These are phyloP conservation scores for Polydesmus complanatus DNA, from an alignment of 2,888 invertebrate species.

Conservation along the genomic window DNA sequence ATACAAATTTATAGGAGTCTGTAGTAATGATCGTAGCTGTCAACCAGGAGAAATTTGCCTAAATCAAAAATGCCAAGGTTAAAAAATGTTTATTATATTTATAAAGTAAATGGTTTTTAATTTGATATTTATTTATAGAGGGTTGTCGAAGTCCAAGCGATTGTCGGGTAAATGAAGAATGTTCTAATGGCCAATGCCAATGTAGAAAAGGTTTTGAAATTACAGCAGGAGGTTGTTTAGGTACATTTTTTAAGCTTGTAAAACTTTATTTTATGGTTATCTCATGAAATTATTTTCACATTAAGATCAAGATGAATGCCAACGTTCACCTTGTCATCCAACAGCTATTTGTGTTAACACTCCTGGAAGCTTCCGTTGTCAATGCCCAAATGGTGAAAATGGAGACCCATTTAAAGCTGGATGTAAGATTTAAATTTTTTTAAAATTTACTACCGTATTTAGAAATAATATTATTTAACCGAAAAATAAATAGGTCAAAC, in stretches of 20 bases:
- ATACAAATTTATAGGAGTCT: conserved; percentile 21
- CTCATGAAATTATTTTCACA: neutral
- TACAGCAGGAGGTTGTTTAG: conserved; percentile 58
- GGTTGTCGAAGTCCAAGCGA: conserved; percentile 71
- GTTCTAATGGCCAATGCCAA: conserved; percentile 22
- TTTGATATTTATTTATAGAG: too few relatives aligned
- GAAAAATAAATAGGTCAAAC: conserved; percentile 8
- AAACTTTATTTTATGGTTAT: neutral
- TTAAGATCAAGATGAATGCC: conserved; percentile 51
- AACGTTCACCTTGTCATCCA: conserved; percentile 47
- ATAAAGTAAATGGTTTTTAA: neutral
- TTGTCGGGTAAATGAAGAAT: conserved; percentile 57
- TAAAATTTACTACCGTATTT: neutral
- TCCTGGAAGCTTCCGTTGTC: conserved; percentile 64
- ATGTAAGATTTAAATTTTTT: conserved; percentile 13
- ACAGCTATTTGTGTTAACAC: conserved; percentile 64
- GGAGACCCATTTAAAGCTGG: conserved; percentile 42
- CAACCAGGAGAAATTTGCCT: conserved; percentile 76
- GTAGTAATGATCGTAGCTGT: conserved; percentile 74
- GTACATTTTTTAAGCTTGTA: conserved; percentile 30
- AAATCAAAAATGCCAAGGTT: conserved; percentile 55
- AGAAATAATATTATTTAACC: neutral
- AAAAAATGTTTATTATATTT: neutral
- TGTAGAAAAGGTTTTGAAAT: conserved; percentile 52
- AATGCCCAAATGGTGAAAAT: conserved; percentile 62